Evolutionary conservation across 2,888 invertebrate genomes (phyloP).

Genomic region (Lucinisca nassula): DNA sequence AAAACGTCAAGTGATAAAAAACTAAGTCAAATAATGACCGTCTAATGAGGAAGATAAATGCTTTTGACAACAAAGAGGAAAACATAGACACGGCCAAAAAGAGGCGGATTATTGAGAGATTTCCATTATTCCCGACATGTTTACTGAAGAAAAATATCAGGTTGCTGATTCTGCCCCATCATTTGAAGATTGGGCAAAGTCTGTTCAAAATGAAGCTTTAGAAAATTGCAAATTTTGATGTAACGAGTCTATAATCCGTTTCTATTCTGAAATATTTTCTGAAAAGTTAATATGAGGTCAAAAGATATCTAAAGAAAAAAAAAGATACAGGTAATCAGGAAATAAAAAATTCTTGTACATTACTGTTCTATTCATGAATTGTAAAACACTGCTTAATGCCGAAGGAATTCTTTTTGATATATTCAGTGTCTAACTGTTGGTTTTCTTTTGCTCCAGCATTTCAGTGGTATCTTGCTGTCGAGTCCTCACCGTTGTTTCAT

Average conservation of each 20-base stretch:
- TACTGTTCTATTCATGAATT: constrained; percentile 39
- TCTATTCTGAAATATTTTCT: neutral
- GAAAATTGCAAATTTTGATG: neutral
- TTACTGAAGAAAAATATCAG: constrained; percentile 1
- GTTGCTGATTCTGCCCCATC: neutral
- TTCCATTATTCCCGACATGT: neutral
- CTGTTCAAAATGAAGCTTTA: neutral
- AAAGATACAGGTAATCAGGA: constrained; percentile 18
- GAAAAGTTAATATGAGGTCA: neutral
- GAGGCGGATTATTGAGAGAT: neutral
- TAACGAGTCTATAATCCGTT: neutral
- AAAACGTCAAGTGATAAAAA: constrained; percentile 1
- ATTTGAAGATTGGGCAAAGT: neutral
- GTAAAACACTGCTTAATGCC: constrained; percentile 18
- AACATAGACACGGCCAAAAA: neutral
- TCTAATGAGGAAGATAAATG: constrained; percentile 22
- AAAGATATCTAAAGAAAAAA: constrained; percentile 14
- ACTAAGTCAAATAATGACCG: constrained; percentile 16
- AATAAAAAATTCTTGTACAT: constrained; percentile 25
- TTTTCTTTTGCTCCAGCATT: too few relatives aligned
- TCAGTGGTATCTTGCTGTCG: too few relatives aligned
- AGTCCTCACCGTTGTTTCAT: too few relatives aligned
- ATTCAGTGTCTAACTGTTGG: constrained; percentile 10
- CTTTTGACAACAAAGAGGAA: constrained; percentile 3
- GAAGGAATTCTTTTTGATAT: constrained; percentile 25